Percentiles rank a stretch among this genome's conserved stretches.
phyloP scores from a whole-genome alignment of 2,888 invertebrate genomes.

The Rutpela maculata region DNA sequence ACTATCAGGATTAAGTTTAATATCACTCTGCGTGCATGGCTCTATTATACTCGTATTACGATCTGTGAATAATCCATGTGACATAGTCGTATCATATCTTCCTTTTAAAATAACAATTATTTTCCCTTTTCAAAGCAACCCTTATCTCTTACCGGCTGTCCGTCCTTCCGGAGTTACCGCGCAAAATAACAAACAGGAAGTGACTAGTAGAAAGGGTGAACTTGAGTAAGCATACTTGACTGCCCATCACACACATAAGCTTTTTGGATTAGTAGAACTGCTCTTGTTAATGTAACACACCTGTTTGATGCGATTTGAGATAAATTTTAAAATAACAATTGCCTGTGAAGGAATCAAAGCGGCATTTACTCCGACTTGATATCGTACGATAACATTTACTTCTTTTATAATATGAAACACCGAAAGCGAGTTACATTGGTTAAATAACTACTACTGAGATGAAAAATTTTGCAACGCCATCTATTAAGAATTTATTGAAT shows the following conservation, averaged over 20 bases:
- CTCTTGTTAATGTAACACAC: slow-evolving; percentile 10
- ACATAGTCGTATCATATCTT: slow-evolving; percentile 13
- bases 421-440: no score
- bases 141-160: slow-evolving; percentile 38
- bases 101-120: slow-evolving; percentile 27
- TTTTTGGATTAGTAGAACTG: slow-evolving; percentile 6
- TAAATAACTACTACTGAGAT: no score
- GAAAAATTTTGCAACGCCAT: no score
- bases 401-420: no score
- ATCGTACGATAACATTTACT: neutral
- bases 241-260: slow-evolving; percentile 18
- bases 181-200: slow-evolving; percentile 42
- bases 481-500: no score
- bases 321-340: slow-evolving; percentile 7
- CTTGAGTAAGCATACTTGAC: slow-evolving; percentile 33
- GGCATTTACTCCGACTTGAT: neutral
- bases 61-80: slow-evolving; percentile 10
- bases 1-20: neutral
- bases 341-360: neutral
- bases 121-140: slow-evolving; percentile 17
- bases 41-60: neutral
- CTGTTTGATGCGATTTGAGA: slow-evolving; percentile 22
- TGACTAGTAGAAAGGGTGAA: slow-evolving; percentile 43
- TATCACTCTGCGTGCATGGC: neutral
- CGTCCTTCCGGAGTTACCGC: slow-evolving; percentile 28